Conservation (phyloP, 2,797 vertebrate species). For the Glyptemys insculpta region DNA sequence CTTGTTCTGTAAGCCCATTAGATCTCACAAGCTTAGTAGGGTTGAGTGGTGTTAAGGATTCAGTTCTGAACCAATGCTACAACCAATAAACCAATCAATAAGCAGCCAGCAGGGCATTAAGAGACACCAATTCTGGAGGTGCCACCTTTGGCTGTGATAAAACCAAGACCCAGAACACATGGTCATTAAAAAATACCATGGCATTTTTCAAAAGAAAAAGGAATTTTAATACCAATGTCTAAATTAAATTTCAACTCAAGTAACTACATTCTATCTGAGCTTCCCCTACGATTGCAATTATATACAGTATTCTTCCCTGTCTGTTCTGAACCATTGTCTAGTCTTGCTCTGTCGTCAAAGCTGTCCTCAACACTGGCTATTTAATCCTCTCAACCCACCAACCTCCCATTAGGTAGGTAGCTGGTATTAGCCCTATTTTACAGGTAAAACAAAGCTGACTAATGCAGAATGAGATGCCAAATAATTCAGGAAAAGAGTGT, state of each 20-base stretch:
- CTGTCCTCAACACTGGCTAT: background rate
- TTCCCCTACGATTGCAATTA: background rate
- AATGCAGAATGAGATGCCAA: background rate
- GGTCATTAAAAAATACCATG: background rate
- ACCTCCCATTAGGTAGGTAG: background rate
- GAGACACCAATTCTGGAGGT: background rate
- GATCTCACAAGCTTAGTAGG: background rate
- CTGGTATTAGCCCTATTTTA: background rate
- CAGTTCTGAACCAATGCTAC: background rate
- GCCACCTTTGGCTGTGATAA: background rate
- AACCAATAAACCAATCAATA: background rate
- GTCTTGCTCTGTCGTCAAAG: background rate
- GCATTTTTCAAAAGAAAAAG: background rate
- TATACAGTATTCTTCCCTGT: background rate
- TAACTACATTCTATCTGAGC: background rate
- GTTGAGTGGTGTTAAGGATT: background rate
- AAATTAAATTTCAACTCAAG: background rate
- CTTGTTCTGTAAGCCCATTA: background rate
- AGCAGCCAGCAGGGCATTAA: accelerated
- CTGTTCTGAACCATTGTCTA: background rate
- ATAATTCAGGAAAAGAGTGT: background rate
- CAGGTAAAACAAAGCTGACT: background rate
- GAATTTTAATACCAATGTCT: background rate
- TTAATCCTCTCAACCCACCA: background rate
- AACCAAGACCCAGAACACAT: background rate